A percentile compares a stretch with the other conserved stretches of the same genome.
phyloP scores from a whole-genome alignment of 2,113 vertebrate species.

The Protobothrops mucrosquamatus region DNA sequence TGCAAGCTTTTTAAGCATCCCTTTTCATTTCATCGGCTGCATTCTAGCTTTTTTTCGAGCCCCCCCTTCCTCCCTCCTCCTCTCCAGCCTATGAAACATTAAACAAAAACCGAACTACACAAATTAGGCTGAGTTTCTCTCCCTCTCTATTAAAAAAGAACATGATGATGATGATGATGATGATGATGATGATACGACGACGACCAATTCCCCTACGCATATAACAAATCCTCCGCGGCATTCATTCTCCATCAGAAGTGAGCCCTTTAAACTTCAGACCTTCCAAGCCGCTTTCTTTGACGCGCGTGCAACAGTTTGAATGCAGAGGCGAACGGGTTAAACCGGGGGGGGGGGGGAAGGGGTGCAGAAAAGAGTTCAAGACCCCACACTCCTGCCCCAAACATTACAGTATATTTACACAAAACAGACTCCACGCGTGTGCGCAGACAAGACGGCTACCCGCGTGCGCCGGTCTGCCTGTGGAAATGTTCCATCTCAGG shows the following conservation, averaged over 20 bases:
- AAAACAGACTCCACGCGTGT: background rate
- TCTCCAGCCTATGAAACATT: background rate
- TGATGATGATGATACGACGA: background rate
- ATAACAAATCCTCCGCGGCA: background rate
- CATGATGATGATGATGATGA: background rate
- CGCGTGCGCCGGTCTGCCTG: background rate
- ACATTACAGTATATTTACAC: background rate
- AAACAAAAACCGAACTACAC: background rate
- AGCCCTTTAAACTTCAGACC: background rate
- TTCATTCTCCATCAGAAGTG: background rate
- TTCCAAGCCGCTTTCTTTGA: background rate
- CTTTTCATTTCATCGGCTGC: background rate
- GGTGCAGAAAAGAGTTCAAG: background rate
- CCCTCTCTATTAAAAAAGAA: background rate
- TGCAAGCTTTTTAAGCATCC: background rate
- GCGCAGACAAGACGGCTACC: background rate
- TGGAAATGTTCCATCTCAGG: background rate
- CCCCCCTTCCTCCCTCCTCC: too few species aligned
- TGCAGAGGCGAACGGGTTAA: background rate
- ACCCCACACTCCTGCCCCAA: background rate
- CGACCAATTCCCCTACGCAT: background rate
- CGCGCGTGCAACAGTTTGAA: slow-evolving; percentile 1
- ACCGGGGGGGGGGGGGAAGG: too few species aligned
- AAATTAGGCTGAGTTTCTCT: background rate
- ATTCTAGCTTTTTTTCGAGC: too few species aligned